These are phyloP conservation scores for Musca vetustissima DNA, from an alignment of 1,140 invertebrate genomes.

Conservation along the genomic window DNA sequence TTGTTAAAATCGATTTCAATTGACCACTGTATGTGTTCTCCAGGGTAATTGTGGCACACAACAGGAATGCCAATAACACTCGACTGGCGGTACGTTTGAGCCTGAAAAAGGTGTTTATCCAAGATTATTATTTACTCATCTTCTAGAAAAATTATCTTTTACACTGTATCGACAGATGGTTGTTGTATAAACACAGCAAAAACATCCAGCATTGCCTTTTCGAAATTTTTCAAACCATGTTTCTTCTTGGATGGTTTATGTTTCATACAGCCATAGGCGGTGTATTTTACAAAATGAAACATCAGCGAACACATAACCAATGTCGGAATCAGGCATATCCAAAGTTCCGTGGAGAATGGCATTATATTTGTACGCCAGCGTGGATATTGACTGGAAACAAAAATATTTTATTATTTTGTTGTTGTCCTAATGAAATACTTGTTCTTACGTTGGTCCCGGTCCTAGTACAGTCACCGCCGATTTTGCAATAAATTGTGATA, in stretches of 20 bases:
- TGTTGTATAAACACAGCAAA: conserved; percentile 53
- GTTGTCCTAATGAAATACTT: background rate
- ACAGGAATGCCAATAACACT: conserved; percentile 42
- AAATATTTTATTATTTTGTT: background rate
- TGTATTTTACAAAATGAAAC: conserved; percentile 37
- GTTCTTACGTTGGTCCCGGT: conserved; percentile 42
- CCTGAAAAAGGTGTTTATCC: background rate
- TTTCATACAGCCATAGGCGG: conserved; percentile 1
- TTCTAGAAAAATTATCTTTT: background rate
- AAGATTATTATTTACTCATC: background rate
- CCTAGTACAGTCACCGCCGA: conserved; percentile 48
- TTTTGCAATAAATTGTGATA: conserved; percentile 43
- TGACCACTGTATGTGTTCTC: conserved; percentile 53
- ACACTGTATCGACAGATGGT: conserved; percentile 36
- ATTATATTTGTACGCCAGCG: conserved; percentile 45
- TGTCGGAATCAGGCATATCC: conserved; percentile 39
- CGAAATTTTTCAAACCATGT: conserved; percentile 31
- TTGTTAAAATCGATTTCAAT: conserved; percentile 46
- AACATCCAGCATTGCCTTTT: conserved; percentile 41
- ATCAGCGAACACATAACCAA: conserved; percentile 34
- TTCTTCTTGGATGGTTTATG: background rate
- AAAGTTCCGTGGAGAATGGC: conserved; percentile 39
- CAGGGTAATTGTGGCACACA: conserved; percentile 49
- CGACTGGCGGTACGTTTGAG: conserved; percentile 39
- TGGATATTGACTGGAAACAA: conserved; percentile 16